Evolutionary conservation across 2,888 invertebrate genomes (phyloP).

Genomic region (Dicyrtomina minuta): DNA sequence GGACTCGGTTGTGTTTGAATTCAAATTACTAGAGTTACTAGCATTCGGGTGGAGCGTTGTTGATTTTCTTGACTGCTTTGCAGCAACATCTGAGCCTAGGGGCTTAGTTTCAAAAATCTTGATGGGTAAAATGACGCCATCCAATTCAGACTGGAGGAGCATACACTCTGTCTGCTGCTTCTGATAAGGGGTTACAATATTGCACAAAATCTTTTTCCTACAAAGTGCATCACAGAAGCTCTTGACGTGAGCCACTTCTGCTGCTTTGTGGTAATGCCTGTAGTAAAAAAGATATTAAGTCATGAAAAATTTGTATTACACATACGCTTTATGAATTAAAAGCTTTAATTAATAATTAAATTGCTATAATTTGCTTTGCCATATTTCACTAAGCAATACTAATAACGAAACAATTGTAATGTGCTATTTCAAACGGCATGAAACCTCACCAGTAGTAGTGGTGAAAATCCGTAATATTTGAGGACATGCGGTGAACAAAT

Average conservation of each 20-base stretch:
- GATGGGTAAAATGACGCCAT: constrained; percentile 43
- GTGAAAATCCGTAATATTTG: constrained; percentile 19
- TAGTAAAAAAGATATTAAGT: constrained; percentile 31
- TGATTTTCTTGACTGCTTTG: no score
- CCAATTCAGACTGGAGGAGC: constrained; percentile 48
- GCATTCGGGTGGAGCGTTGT: background rate
- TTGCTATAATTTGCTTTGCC: background rate
- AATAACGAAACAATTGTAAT: background rate
- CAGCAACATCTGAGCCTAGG: background rate
- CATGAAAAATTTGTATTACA: constrained; percentile 9
- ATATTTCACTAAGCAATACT: background rate
- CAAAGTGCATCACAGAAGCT: constrained; percentile 60
- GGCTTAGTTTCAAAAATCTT: constrained; percentile 44
- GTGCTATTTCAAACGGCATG: no score
- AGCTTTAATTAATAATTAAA: no score
- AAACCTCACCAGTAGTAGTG: constrained; percentile 59
- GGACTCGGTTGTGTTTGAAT: background rate
- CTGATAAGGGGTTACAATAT: constrained; percentile 62
- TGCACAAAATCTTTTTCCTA: constrained; percentile 62
- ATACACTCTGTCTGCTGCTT: constrained; percentile 59
- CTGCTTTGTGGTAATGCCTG: constrained; percentile 62
- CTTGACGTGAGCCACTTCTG: constrained; percentile 59
- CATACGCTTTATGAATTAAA: background rate
- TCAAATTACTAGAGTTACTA: background rate
- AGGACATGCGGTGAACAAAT: constrained; percentile 64